Evolutionary conservation across 1,140 invertebrate species (phyloP), one percentile per base, ranked within the genome.

Genomic region (Trinorchestia longiramus): DNA sequence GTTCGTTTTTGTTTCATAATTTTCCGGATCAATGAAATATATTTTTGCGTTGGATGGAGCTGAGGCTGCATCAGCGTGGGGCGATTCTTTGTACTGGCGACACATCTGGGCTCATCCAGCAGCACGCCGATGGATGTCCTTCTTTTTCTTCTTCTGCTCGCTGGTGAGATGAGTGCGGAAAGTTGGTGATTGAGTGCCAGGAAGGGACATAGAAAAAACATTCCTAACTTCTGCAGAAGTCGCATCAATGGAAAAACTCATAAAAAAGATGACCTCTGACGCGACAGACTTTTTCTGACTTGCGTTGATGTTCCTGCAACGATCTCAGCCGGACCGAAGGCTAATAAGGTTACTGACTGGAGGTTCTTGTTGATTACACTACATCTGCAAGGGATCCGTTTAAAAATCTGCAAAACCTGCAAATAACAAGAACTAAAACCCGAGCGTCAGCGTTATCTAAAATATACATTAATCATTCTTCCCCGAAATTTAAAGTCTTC

Each of bases 121-220:
- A 23, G 62, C 62, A 43, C 88, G 88, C 88, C 41, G 88, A 43
- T 90, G 88, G 88, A 90, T 17, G 28, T 43, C 41, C 11, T 90
- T 42, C 88, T 42, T 90, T 90, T 90, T 90, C 88, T 90, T 90
- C 88, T 90, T 90, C 6, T 42, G 88, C n/a, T 41, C 88, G 88
- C 88, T 42, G 88, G 92, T 47, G 92, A 94, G 92, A 94, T 94
- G 92, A 94, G 92, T 94, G 92, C 92, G 92, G 43, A 94, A 94
- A 94, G 92, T 94, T 94, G 92, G 92, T 94, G 92, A 94, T 94
- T 94, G 92, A 94, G 92, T 94, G 92, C 92, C 92, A 94, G 92
- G 92, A 94, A 94, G 44, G 45, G 92, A 45, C 92, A 42, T 43
- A 45, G 92, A 44, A 94, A 94, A 94, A 94, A 94, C 43, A 45